These are phyloP conservation scores for Sardina pilchardus DNA, from an alignment of 2,113 vertebrate species.

Conservation along the genomic window DNA sequence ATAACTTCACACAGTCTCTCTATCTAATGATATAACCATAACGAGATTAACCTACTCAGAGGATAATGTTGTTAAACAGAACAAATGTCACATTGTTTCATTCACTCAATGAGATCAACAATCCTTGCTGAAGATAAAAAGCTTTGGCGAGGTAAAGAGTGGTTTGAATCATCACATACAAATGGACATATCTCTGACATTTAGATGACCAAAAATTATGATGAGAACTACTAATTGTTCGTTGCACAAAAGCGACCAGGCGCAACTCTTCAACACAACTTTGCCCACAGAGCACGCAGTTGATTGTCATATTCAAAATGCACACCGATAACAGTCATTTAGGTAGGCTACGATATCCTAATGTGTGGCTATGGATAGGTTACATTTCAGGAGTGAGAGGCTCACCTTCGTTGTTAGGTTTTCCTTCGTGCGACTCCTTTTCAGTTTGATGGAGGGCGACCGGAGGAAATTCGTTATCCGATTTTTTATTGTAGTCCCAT, in stretches of 20 bases:
- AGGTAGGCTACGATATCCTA: not conserved
- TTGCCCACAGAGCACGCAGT: not conserved
- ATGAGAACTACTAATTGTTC: not conserved
- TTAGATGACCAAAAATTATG: not conserved
- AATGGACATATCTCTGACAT: too few species aligned
- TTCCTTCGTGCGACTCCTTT: constrained; percentile 47
- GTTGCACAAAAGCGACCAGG: not conserved
- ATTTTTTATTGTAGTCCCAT: constrained; percentile 61
- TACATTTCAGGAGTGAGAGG: not conserved
- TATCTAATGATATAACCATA: not conserved
- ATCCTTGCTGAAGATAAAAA: not conserved
- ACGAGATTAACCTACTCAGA: not conserved
- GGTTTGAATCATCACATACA: too few species aligned
- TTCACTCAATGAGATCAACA: not conserved
- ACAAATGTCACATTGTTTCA: not conserved
- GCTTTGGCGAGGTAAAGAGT: too few species aligned
- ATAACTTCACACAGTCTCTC: not conserved
- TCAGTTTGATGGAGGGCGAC: constrained; percentile 57
- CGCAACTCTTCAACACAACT: not conserved
- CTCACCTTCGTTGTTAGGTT: constrained; percentile 56
- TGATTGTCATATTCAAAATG: not conserved
- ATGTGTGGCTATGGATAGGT: not conserved
- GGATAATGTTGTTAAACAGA: not conserved
- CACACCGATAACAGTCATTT: constrained; percentile 2
- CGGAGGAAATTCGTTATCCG: constrained; percentile 67